Evolutionary conservation across 1,140 invertebrate species (phyloP).

Genomic region (Eufriesea mexicana): DNA sequence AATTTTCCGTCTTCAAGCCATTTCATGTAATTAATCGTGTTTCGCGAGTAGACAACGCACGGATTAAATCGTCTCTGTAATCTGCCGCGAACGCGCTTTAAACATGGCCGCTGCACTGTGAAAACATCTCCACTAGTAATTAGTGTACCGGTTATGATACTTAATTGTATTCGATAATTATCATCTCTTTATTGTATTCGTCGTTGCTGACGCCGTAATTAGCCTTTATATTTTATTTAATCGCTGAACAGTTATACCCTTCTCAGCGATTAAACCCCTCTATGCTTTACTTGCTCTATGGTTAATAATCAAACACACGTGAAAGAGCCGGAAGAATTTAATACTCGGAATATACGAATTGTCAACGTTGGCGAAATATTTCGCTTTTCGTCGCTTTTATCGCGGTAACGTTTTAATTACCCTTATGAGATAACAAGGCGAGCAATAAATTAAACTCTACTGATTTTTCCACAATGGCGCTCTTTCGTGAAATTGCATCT

Average conservation of each 20-base stretch:
- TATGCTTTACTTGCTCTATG: too few relatives aligned
- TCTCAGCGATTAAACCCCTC: too few relatives aligned
- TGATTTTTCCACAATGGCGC: too few relatives aligned
- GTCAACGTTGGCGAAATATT: too few relatives aligned
- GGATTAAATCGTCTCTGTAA: constrained; percentile 11
- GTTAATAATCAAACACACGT: too few relatives aligned
- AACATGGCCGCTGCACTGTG: not conserved
- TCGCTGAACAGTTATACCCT: not conserved
- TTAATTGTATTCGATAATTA: constrained; percentile 24
- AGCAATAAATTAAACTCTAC: too few relatives aligned
- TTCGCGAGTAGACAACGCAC: not conserved
- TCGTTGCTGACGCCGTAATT: not conserved
- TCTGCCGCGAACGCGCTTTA: not conserved
- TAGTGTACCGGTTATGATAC: constrained; percentile 17
- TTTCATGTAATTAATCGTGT: constrained; percentile 9
- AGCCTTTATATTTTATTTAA: not conserved
- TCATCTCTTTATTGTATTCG: constrained; percentile 3
- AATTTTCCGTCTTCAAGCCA: not conserved
- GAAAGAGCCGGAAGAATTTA: too few relatives aligned
- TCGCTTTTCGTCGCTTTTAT: too few relatives aligned
- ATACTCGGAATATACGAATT: too few relatives aligned
- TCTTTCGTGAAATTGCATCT: too few relatives aligned
- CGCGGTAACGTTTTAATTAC: too few relatives aligned
- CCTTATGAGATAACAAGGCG: too few relatives aligned
- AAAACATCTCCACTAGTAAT: not conserved